Evolutionary conservation across 2,113 vertebrate species (phyloP).

Genomic region (Picathartes gymnocephalus): DNA sequence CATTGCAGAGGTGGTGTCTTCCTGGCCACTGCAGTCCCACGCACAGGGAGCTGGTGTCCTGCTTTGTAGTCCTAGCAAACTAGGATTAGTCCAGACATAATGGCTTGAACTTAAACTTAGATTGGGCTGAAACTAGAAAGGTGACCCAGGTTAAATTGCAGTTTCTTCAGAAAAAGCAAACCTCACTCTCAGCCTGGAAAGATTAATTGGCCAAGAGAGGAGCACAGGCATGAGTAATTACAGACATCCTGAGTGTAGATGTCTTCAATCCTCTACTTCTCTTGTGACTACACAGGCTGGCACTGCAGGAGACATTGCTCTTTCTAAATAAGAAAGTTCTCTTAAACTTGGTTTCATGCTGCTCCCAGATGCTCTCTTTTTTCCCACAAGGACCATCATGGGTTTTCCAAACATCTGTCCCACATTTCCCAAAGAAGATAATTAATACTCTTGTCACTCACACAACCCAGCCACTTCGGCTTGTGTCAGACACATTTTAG

Average conservation of each 20-base stretch:
- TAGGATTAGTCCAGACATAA: neutral
- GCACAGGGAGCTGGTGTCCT: neutral
- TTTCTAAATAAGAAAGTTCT: neutral
- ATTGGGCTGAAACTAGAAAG: neutral
- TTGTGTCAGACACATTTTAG: neutral
- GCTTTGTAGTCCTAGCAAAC: neutral
- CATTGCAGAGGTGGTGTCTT: neutral
- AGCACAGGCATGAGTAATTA: neutral
- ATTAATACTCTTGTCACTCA: constrained; percentile 57
- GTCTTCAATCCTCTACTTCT: neutral
- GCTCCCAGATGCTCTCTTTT: constrained; percentile 1
- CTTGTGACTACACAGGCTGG: neutral
- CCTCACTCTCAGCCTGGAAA: neutral
- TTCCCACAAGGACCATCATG: neutral
- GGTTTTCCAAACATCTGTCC: constrained; percentile 59
- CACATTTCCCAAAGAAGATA: constrained; percentile 49
- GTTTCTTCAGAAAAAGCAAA: neutral
- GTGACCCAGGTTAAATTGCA: neutral
- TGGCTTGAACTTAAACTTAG: neutral
- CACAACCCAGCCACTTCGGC: neutral
- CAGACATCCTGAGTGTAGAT: neutral
- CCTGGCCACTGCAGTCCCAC: neutral
- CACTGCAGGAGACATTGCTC: neutral
- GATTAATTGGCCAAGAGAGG: neutral
- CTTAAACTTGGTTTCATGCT: neutral